A percentile compares a stretch with the other conserved stretches of the same genome.
phyloP scores from a whole-genome alignment of 2,888 invertebrate species.

The Thecophora atra region DNA sequence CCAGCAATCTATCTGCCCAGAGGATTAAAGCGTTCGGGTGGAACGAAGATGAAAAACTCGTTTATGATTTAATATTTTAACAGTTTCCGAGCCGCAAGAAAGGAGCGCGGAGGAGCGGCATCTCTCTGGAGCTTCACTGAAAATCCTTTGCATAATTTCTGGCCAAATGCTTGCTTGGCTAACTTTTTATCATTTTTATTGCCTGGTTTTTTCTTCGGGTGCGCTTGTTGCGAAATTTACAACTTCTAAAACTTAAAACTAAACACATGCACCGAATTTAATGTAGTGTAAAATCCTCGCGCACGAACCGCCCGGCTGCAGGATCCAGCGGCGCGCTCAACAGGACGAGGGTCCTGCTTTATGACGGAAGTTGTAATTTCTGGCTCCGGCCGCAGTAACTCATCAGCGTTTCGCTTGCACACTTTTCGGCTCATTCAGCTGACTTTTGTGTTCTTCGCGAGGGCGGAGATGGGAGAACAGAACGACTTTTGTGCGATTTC shows the following conservation, averaged over 20 bases:
- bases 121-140: too few species aligned
- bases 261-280: slow-evolving; percentile 36
- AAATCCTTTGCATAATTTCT: slow-evolving; percentile 3
- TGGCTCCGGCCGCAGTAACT: slow-evolving; percentile 19
- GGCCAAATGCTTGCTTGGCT: neutral
- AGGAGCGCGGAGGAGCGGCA: too few species aligned
- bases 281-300: slow-evolving; percentile 28
- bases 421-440: neutral
- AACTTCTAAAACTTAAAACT: slow-evolving; percentile 30
- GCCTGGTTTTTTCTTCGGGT: neutral
- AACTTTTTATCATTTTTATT: slow-evolving; percentile 4
- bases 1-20: neutral
- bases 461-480: neutral
- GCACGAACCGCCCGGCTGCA: neutral
- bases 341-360: slow-evolving; percentile 21
- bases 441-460: too few species aligned
- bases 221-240: neutral
- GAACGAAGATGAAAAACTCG: neutral
- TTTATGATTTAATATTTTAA: neutral
- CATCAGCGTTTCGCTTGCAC: slow-evolving; percentile 15
- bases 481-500: neutral
- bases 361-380: slow-evolving; percentile 30
- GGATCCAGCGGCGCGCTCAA: neutral
- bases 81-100: neutral
- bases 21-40: slow-evolving; percentile 1